Evolutionary conservation across 2,113 vertebrate species (phyloP).

Genomic region (Heptranchias perlo): DNA sequence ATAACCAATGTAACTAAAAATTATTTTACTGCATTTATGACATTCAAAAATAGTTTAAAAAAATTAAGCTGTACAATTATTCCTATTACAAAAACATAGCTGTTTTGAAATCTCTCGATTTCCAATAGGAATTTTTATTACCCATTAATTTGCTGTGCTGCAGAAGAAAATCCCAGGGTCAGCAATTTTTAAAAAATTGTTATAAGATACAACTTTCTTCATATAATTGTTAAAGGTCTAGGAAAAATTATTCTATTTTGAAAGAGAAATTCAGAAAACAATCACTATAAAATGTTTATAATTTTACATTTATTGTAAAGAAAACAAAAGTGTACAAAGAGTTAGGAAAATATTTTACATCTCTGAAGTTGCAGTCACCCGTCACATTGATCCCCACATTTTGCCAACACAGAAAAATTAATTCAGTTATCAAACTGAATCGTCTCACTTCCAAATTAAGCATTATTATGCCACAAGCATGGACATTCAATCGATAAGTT

Average conservation of each 20-base stretch:
- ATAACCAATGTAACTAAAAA: not conserved
- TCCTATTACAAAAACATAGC: not conserved
- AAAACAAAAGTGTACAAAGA: not conserved
- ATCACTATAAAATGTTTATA: not conserved
- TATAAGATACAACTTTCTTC: not conserved
- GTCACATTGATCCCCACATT: not conserved
- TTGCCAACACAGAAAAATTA: not conserved
- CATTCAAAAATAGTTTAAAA: not conserved
- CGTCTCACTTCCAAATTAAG: not conserved
- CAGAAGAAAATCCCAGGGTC: not conserved
- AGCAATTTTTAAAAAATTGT: not conserved
- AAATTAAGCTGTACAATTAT: not conserved
- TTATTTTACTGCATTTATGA: not conserved
- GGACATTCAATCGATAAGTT: not conserved
- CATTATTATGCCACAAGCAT: not conserved
- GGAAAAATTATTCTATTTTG: not conserved
- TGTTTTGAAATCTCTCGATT: not conserved
- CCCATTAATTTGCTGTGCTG: not conserved
- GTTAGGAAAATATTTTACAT: slow-evolving; percentile 15
- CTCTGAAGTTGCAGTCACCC: slow-evolving; percentile 10
- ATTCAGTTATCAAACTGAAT: not conserved
- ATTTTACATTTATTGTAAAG: slow-evolving; percentile 33
- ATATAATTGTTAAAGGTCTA: not conserved
- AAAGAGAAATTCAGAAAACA: not conserved
- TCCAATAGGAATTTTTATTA: not conserved